Evolutionary conservation across 2,888 invertebrate species (phyloP), one percentile per base, ranked within the genome.

Genomic region (Cloeon dipterum): DNA sequence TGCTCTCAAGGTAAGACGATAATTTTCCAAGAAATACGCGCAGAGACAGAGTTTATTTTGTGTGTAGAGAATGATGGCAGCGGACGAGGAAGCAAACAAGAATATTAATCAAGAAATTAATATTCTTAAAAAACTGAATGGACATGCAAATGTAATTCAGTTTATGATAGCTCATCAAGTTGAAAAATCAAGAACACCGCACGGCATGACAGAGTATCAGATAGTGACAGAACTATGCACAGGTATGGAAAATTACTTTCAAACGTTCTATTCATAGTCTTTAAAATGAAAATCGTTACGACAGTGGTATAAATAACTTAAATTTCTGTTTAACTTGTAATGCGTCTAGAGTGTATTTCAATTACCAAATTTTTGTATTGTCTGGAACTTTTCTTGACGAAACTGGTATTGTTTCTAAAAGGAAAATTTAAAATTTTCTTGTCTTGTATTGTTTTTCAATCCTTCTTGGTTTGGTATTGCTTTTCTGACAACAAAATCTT

Each of bases 181-280:
- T 52, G 78, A 81, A 52, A 79, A 78, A 56, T 62, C 72, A 32
- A 72, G 75, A 50, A 78, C 79, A 19, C 66, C 65, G 36, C 78
- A 81, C 58, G 81, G 81, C 8, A 76, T 79, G 59, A 71, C 75
- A 32, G 94, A 94, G 58, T 96, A 83, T 61, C 64, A 93, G 47
- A 59, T 96, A 42, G 66, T 96, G 34, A 91, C 89, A 8, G 94
- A 96, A 58, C 62, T 93, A 21, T 96, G 94, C 59, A 70, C 77
- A 54, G 91, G 91, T 63, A 56, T 55, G 32, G 45, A 23, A 23
- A n/a, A n/a, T n/a, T n/a, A n/a, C n/a, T n/a, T n/a, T n/a, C n/a
- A n/a, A n/a, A n/a, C n/a, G n/a, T n/a, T n/a, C n/a, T n/a, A n/a
- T n/a, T n/a, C n/a, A n/a, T n/a, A n/a, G n/a, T n/a, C n/a, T n/a